Conservation (phyloP, 2,113 vertebrate genomes). For the Triplophysa siluroides region DNA sequence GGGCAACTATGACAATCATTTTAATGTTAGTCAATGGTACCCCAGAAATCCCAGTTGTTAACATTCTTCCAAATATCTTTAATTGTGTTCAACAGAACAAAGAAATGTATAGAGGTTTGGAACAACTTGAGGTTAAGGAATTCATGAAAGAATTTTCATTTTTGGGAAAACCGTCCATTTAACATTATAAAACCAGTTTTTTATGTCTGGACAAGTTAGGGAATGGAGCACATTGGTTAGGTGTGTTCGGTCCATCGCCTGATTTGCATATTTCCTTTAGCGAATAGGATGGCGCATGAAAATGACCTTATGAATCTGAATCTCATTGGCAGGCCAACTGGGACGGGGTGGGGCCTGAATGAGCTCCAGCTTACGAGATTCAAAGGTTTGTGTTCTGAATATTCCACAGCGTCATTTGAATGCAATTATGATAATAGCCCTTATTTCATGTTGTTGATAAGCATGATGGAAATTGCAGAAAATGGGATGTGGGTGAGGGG, state of each 20-base stretch:
- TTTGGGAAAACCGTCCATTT: too few species aligned
- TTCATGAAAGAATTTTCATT: too few species aligned
- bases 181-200: too few species aligned
- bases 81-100: too few species aligned
- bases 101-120: too few species aligned
- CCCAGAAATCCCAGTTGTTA: too few species aligned
- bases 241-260: neutral
- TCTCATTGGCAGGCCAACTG: conserved; percentile 39
- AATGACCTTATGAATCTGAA: conserved; percentile 6
- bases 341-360: conserved; percentile 13
- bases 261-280: neutral
- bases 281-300: conserved; percentile 7
- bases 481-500: conserved; percentile 41
- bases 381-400: conserved; percentile 31
- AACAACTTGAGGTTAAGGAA: too few species aligned
- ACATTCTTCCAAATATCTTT: too few species aligned
- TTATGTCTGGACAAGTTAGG: too few species aligned
- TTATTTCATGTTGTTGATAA: conserved; percentile 35
- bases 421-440: conserved; percentile 49
- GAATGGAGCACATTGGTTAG: neutral
- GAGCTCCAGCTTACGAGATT: conserved; percentile 10
- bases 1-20: too few species aligned
- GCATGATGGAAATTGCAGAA: conserved; percentile 38
- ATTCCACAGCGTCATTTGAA: conserved; percentile 44
- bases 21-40: too few species aligned